Base-by-base conservation (phyloP, 2,888 invertebrate species). In the Halictus ligatus region DNA sequence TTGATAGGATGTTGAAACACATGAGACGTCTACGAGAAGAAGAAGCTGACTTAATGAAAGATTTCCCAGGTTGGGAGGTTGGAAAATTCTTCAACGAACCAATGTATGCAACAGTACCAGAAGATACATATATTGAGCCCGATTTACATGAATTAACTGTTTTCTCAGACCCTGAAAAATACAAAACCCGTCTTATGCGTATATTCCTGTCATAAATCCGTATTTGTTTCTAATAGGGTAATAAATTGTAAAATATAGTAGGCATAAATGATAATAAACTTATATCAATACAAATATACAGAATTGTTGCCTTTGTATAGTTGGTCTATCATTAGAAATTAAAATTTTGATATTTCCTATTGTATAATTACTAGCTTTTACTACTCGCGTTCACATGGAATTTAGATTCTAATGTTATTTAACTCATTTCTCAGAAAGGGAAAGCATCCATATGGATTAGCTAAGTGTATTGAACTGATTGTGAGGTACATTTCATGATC, bases 21-120 rank as follows among this genome's bases (percentile, higher is more conserved):
- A 92, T 98, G 60, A 96, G 97, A 78, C 96, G 96, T 83, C 98
- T 98, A 95, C 96, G 98, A 25, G 98, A 98, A 25, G 97, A 97
- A 88, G 99, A 99, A 95, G 96, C 96, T 1, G 97, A 98, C 81
- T 96, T 99, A 54, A 99, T 99, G 99, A 97, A 97, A 89, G 97
- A 99, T 95, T 98, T 98, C 21, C 97, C 98, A 83, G 98, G 98
- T 89, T 99, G 99, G 99, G 97, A 98, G 96, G 97, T 97, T 10
- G 99, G 99, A 74, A 99, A 98, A 2, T 98, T 97, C 95, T 98
- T 97, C 90, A 98, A 98, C 8, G 97, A 98, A 94, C 97, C 97
- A 43, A 95, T 99, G 18, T 99, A 96, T 96, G 0, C 4, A 15
- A 7, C 80, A n/a, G 0, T 48, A 21, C 15, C 67, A 18, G 48